Evolutionary conservation across 2,797 vertebrate species (phyloP).

Genomic region (Acrocephalus scirpaceus): DNA sequence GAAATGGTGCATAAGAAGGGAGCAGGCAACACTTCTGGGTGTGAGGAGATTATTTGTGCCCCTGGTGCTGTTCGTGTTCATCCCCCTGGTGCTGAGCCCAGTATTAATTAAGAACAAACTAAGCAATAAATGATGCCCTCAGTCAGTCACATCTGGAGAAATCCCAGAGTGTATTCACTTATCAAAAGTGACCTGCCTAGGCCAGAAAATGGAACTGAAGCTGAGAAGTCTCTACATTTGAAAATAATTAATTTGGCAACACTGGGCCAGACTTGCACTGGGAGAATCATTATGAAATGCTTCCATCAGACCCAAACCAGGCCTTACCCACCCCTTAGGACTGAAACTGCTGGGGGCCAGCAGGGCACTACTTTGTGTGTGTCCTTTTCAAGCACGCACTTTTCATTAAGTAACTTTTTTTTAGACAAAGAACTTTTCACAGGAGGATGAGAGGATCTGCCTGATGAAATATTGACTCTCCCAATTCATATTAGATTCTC

Average conservation of each 20-base stretch:
- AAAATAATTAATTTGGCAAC: neutral
- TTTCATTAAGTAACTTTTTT: constrained; percentile 18
- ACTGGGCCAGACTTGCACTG: neutral
- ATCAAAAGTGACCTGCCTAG: neutral
- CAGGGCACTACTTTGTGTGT: neutral
- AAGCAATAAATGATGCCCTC: neutral
- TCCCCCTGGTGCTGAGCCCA: neutral
- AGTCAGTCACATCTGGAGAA: neutral
- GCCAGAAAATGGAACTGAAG: neutral
- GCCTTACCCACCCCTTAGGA: neutral
- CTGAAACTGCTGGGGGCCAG: neutral
- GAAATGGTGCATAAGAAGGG: neutral
- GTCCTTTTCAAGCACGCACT: neutral
- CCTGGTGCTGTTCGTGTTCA: neutral
- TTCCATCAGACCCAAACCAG: neutral
- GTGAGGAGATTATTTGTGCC: neutral
- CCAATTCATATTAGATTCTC: constrained; percentile 18
- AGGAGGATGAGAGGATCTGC: neutral
- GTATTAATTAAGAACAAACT: neutral
- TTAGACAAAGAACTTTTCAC: constrained; percentile 44
- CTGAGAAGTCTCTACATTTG: neutral
- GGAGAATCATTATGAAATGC: neutral
- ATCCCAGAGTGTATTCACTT: neutral
- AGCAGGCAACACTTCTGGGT: neutral
- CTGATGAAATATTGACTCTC: constrained; percentile 51